A percentile compares a stretch with the other conserved stretches of the same genome.
Conservation (phyloP, 2,888 invertebrate genomes). For the Prionchulus punctatus region DNA sequence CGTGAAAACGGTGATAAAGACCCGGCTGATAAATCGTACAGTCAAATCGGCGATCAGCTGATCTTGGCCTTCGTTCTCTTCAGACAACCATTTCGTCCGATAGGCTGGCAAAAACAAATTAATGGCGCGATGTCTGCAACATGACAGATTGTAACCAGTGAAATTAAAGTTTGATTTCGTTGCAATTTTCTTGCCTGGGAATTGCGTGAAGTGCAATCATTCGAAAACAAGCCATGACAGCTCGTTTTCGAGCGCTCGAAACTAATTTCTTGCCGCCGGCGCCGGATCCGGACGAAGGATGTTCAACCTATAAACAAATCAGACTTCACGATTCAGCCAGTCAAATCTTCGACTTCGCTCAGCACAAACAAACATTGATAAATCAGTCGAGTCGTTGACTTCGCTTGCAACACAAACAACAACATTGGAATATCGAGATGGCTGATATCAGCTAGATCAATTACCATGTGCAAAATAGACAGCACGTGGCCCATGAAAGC, state of each 20-base stretch:
- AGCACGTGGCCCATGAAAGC: conserved; percentile 87
- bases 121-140: conserved; percentile 77
- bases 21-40: conserved; percentile 7
- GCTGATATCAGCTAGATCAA: too few relatives aligned
- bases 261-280: conserved; percentile 90
- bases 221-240: conserved; percentile 98
- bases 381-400: too few relatives aligned
- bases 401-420: too few relatives aligned
- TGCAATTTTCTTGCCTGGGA: conserved; percentile 86
- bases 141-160: neutral
- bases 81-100: conserved; percentile 78
- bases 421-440: too few relatives aligned
- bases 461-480: conserved; percentile 92
- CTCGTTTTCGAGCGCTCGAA: conserved; percentile 93
- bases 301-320: conserved; percentile 89
- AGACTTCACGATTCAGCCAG: too few relatives aligned
- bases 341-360: too few relatives aligned
- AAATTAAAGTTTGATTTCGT: too few relatives aligned
- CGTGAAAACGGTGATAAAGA: too few relatives aligned
- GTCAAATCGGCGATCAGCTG: conserved; percentile 95
- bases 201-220: conserved; percentile 92
- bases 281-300: conserved; percentile 91
- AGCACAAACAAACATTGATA: too few relatives aligned
- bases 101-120: conserved; percentile 91
- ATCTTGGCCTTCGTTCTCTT: conserved; percentile 89